Conservation (phyloP, 2,113 vertebrate genomes). For the Narcine bancroftii region DNA sequence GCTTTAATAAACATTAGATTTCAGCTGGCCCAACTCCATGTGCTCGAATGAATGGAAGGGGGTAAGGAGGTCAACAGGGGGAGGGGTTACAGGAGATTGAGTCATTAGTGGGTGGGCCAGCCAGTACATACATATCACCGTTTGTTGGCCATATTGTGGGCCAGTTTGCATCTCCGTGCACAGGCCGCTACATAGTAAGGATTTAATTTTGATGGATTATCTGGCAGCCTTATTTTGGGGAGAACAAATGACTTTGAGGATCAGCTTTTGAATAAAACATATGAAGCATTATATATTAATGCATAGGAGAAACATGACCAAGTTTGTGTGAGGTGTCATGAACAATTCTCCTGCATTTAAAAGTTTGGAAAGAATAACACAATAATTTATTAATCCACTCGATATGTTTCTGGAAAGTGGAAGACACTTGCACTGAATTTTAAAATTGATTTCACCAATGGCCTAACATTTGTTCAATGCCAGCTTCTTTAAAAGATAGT, state of each 20-base stretch:
- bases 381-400: neutral
- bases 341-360: neutral
- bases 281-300: neutral
- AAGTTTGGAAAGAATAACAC: neutral
- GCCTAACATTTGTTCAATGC: neutral
- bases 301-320: neutral
- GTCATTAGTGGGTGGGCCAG: no score
- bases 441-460: neutral
- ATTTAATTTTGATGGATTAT: neutral
- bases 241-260: neutral
- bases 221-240: neutral
- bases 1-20: no score
- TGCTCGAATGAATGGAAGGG: no score
- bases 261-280: neutral
- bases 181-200: no score
- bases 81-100: no score
- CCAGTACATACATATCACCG: no score
- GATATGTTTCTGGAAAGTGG: neutral
- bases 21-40: no score
- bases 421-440: neutral
- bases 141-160: no score
- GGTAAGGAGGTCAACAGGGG: no score
- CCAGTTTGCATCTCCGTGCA: no score
- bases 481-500: no score
- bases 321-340: neutral